Conservation (phyloP, 2,113 vertebrate genomes). For the Arvicanthis niloticus region DNA sequence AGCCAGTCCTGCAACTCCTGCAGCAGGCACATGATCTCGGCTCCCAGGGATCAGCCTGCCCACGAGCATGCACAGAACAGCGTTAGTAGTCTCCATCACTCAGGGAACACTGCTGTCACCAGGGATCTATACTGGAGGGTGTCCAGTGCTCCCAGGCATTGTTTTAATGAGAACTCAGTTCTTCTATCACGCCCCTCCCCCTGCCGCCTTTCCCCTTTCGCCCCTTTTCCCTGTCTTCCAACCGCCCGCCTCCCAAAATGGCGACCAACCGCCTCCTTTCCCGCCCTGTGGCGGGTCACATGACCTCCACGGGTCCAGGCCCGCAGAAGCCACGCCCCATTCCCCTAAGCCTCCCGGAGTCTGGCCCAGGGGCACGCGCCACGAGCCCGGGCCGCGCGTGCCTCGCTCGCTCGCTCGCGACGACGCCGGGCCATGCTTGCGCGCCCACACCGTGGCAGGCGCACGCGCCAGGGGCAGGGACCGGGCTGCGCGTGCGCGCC, state of each 20-base stretch:
- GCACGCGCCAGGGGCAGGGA: neutral
- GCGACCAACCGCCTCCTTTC: conserved; percentile 79
- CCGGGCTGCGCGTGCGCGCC: conserved; percentile 66
- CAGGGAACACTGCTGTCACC: neutral
- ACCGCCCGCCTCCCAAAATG: conserved; percentile 70
- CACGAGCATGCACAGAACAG: neutral
- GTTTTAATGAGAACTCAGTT: neutral
- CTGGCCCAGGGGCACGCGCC: neutral
- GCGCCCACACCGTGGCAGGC: neutral
- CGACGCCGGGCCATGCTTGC: neutral
- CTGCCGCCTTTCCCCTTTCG: fast-evolving
- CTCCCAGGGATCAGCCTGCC: neutral
- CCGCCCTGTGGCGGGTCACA: conserved; percentile 40
- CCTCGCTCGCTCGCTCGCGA: neutral
- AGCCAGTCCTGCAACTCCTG: neutral
- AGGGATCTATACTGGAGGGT: too few species aligned
- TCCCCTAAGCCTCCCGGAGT: neutral
- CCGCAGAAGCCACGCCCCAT: neutral
- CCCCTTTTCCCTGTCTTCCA: neutral
- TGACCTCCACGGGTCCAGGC: neutral
- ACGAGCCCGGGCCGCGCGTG: neutral
- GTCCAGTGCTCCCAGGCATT: neutral
- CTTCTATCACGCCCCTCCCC: neutral
- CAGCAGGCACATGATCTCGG: fast-evolving
- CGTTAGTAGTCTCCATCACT: neutral